These are phyloP conservation scores for Lasioglossum lativentre DNA, from an alignment of 2,888 invertebrate species.

Conservation along the genomic window DNA sequence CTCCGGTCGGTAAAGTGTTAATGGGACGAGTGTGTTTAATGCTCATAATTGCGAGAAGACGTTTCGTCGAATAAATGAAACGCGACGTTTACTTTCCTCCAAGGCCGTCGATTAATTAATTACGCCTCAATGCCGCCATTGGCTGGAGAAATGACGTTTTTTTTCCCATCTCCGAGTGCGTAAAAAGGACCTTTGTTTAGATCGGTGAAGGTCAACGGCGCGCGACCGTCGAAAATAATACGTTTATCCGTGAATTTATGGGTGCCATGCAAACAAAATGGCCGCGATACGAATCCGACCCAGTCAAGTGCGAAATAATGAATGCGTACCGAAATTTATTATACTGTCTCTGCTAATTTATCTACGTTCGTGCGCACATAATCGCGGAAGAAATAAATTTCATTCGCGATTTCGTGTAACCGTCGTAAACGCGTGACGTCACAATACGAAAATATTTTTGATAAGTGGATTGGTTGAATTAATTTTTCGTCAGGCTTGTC, in stretches of 20 bases:
- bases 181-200: constrained; percentile 17
- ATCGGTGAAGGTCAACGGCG: background rate
- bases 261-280: background rate
- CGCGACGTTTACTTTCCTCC: constrained; percentile 33
- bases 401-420: background rate
- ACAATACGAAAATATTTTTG: background rate
- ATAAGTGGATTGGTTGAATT: background rate
- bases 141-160: constrained; percentile 14
- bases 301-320: background rate
- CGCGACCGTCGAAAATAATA: background rate
- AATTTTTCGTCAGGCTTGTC: background rate
- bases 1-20: background rate
- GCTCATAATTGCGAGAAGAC: too few relatives aligned
- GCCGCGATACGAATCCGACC: constrained; percentile 12
- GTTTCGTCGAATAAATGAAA: constrained; percentile 27
- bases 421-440: background rate
- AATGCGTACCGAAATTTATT: constrained; percentile 38
- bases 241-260: constrained; percentile 8
- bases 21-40: too few relatives aligned
- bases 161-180: background rate
- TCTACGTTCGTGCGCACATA: background rate
- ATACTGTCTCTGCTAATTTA: background rate
- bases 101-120: constrained; percentile 45
- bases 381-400: constrained; percentile 16
- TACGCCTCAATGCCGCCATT: constrained; percentile 21